phyloP scores from a whole-genome alignment of 2,113 vertebrate species.

The Scartelaos histophorus region DNA sequence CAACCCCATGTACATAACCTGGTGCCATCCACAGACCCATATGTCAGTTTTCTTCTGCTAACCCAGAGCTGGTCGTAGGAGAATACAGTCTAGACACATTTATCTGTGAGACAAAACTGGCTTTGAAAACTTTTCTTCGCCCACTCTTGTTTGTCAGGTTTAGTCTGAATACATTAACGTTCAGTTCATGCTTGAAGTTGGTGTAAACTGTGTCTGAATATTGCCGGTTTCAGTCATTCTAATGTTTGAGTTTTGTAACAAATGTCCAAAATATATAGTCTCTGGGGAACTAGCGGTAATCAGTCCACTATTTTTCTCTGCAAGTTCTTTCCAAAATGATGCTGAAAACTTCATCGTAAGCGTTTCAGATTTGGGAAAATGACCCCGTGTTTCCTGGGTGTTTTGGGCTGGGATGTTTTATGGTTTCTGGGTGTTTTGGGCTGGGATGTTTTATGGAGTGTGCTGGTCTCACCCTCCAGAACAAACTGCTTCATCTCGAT shows the following conservation, averaged over 20 bases:
- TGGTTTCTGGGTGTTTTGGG: neutral
- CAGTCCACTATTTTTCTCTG: neutral
- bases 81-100: neutral
- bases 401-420: too few relatives aligned
- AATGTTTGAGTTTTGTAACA: too few relatives aligned
- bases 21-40: neutral
- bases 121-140: neutral
- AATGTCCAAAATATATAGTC: neutral
- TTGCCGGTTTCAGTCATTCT: neutral
- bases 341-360: neutral
- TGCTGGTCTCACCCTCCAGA: slow-evolving; percentile 84
- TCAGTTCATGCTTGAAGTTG: neutral
- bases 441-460: neutral
- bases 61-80: neutral
- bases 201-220: neutral
- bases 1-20: neutral
- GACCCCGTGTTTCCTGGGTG: neutral
- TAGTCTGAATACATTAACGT: neutral
- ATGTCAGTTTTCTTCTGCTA: neutral
- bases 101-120: neutral
- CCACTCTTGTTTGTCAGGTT: neutral
- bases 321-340: neutral
- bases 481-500: slow-evolving; percentile 99
- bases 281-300: neutral
- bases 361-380: neutral